phyloP scores from a whole-genome alignment of 2,888 invertebrate genomes.

The Acholoe squamosa region DNA sequence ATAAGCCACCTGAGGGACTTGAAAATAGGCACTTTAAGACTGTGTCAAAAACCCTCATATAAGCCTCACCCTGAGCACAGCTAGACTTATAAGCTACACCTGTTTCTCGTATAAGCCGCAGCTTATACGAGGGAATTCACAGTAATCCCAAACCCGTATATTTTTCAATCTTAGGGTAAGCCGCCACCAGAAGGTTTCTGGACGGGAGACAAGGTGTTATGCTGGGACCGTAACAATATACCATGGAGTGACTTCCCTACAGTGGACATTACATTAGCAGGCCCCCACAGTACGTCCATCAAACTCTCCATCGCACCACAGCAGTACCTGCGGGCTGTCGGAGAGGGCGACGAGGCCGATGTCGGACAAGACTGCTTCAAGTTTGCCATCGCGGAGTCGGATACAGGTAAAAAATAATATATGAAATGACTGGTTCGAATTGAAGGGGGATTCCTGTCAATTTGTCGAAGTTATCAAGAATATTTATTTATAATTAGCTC shows the following conservation, averaged over 20 bases:
- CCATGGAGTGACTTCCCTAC: slow-evolving; percentile 78
- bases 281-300: slow-evolving; percentile 75
- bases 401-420: slow-evolving; percentile 75
- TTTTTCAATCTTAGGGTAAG: neutral
- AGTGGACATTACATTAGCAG: slow-evolving; percentile 76
- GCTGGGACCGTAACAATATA: slow-evolving; percentile 74
- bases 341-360: slow-evolving; percentile 66
- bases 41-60: no score
- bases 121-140: neutral
- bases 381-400: slow-evolving; percentile 80
- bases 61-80: no score
- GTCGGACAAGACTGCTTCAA: slow-evolving; percentile 77
- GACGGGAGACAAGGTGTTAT: slow-evolving; percentile 77
- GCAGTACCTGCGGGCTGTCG: slow-evolving; percentile 79
- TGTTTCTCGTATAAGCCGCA: no score
- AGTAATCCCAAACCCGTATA: neutral
- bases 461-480: no score
- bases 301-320: slow-evolving; percentile 78
- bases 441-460: no score
- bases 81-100: no score
- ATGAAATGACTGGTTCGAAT: no score
- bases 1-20: no score
- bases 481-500: no score
- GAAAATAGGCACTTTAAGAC: no score
- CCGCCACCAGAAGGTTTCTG: slow-evolving; percentile 75